Evolutionary conservation across 2,797 vertebrate species (phyloP), one percentile per base, ranked within the genome.

Genomic region (Hypotaenidia okinawae): DNA sequence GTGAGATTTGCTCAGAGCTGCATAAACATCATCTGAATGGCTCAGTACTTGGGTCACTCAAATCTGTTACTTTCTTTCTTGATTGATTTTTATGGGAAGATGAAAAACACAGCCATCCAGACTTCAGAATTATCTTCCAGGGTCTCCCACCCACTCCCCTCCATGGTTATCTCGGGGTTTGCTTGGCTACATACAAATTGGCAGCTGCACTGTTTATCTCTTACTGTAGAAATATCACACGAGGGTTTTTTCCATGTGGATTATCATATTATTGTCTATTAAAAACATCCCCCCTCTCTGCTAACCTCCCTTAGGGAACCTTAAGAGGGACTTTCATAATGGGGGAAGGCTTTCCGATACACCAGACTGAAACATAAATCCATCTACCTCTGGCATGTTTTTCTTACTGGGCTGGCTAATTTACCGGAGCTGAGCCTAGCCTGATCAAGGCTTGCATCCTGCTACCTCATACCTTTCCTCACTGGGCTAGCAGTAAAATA

Each of bases 211-310:
- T 94, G 90, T 96, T 92, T 91, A 94, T 90, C 91, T 92, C 87
- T 90, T 74, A 92, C 89, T 39, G 84, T 80, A 96, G 94, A 96
- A 96, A 95, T 91, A 95, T 13, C 74, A 81, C 86, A 90, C 14
- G 2, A 87, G 75, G 41, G 1, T 79, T 96, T 96, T 94, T 95
- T 89, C 66, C 55, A 35, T 81, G 91, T 83, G 39, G 93, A 96
- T 96, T 97, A 97, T 96, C 96, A 89, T 95, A 96, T 96, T 96
- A 96, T 97, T 69, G 89, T 95, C 94, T 95, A 93, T 96, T 95
- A 96, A 66, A 97, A 95, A 95, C 84, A 79, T 95, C 91, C 96
- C 92, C 94, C 88, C 88, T 93, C 80, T 89, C 95, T 62, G 82
- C 94, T 97, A 93, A 87, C 84, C 90, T 96, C 96, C 96, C 93